Conservation (phyloP, 2,113 vertebrate species). For the Choloepus hoffmanni region DNA sequence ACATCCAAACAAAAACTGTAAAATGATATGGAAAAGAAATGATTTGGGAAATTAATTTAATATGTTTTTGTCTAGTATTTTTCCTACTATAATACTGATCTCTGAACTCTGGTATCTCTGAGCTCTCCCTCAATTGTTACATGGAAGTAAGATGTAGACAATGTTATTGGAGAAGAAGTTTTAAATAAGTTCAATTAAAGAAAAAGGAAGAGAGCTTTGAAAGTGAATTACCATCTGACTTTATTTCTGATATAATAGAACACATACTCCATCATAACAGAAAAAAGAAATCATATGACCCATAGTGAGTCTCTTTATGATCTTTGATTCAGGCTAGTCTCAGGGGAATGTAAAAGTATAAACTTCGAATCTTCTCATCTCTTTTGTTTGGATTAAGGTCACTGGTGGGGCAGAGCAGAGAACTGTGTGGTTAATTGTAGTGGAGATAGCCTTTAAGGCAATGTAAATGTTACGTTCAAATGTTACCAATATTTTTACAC, state of each 20-base stretch:
- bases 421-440: constrained; percentile 35
- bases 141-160: neutral
- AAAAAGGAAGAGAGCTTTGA: neutral
- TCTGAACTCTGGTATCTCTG: neutral
- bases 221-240: neutral
- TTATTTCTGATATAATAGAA: constrained; percentile 56
- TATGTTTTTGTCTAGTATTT: neutral
- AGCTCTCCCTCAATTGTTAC: neutral
- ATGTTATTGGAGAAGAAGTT: neutral
- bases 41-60: neutral
- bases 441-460: constrained; percentile 62
- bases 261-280: constrained; percentile 63
- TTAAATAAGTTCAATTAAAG: constrained; percentile 48
- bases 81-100: neutral
- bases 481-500: constrained; percentile 73
- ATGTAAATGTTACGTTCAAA: constrained; percentile 72
- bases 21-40: neutral
- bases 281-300: constrained; percentile 74
- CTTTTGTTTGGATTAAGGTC: constrained; percentile 73
- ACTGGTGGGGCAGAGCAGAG: constrained; percentile 50
- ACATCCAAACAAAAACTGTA: neutral
- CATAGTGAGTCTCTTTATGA: constrained; percentile 52
- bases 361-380: constrained; percentile 67
- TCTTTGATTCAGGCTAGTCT: constrained; percentile 61
- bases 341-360: neutral